Evolutionary conservation across 1,140 invertebrate genomes (phyloP), one percentile per base, ranked within the genome.

Genomic region (Zophobas morio): DNA sequence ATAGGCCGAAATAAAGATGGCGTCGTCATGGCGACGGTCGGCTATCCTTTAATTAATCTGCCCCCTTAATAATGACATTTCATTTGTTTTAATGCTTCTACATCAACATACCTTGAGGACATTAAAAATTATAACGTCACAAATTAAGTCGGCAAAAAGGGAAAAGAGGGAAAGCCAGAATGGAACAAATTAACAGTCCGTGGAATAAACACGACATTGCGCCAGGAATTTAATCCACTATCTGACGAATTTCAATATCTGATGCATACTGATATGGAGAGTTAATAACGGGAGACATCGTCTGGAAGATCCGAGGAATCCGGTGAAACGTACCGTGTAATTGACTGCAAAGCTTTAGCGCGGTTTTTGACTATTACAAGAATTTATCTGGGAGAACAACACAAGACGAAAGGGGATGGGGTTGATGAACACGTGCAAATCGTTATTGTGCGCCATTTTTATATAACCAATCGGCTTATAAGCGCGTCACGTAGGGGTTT

Each of bases 41-140:
- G 32, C 71, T 37, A 54, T 74, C 54, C 71, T 20, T 74, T 74
- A 74, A 74, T 74, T 74, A 74, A 54, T 74, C 71, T 49, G 42
- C 39, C 40, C 49, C 46, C 36, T 57, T 49, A 74, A 56, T 74
- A 56, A 74, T 74, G 71, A 56, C 71, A 39, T 74, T 74, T 74
- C 71, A 74, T 74, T 74, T 74, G 71, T 74, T 57, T 49, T 33
- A 71, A 51, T 51, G 37, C 51, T 40, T 57, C 71, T 51, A 51
- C 49, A 51, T 51, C 49, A 51, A 70, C 49, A 51, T 46, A 46
- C 63, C 36, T 70, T 70, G 47, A 56, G 37, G 71, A 35, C 71
- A 49, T 39, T 74, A 56, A 74, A 74, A 74, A 74, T 56, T 56
- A 74, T 56, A 49, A 74, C 42, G 5, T 37, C 40, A 56, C 51